phyloP scores from a whole-genome alignment of 1,140 invertebrate genomes.

The Xylocopa sonorina region DNA sequence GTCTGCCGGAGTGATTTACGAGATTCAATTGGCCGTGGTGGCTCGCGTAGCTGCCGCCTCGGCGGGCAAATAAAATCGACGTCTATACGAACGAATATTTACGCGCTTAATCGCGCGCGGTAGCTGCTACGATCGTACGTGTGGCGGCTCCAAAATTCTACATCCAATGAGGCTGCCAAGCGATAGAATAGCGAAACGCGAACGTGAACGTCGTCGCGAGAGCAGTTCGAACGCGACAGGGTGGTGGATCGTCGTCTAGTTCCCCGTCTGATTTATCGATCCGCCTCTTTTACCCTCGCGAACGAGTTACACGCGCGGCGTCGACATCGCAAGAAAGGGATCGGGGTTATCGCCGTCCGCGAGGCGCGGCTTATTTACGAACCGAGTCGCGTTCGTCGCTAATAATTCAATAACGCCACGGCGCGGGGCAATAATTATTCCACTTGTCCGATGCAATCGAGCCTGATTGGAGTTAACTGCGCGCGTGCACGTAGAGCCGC shows the following conservation, averaged over 20 bases:
- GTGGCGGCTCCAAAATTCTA: background rate
- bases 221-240: too few species aligned
- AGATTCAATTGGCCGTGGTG: conserved; percentile 30
- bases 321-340: background rate
- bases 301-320: background rate
- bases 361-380: conserved; percentile 42
- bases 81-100: conserved; percentile 51
- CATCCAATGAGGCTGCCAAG: too few species aligned
- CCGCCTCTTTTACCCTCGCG: background rate
- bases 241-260: background rate
- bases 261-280: conserved; percentile 5
- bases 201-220: too few species aligned
- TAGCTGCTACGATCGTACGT: background rate
- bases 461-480: conserved; percentile 72
- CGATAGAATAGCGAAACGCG: too few species aligned
- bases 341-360: background rate
- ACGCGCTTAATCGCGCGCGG: background rate
- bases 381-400: conserved; percentile 27
- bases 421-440: conserved; percentile 68
- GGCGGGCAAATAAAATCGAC: conserved; percentile 31
- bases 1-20: conserved; percentile 51
- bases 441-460: conserved; percentile 67
- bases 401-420: conserved; percentile 70
- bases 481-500: conserved; percentile 41
- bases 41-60: conserved; percentile 1